Conservation (phyloP, 1,140 invertebrate genomes). For the Papilio aristodemus region DNA sequence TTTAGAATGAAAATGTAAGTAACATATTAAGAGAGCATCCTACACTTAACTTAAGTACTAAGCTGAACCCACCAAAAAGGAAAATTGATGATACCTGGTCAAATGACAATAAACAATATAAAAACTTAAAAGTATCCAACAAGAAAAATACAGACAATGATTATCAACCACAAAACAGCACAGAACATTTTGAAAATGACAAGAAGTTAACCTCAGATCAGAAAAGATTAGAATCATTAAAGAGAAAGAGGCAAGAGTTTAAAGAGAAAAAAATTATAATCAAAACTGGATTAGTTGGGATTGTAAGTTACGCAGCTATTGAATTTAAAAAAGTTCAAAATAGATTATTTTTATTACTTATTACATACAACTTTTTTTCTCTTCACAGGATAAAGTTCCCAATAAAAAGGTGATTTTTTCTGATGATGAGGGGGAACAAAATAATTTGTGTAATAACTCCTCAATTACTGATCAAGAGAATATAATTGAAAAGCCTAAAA, state of each 20-base stretch:
- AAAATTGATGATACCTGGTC: slow-evolving; percentile 41
- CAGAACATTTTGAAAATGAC: slow-evolving; percentile 44
- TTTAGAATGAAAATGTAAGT: slow-evolving; percentile 3
- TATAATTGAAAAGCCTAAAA: slow-evolving; percentile 29
- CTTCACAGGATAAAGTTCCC: slow-evolving; percentile 77
- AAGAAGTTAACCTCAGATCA: slow-evolving; percentile 77
- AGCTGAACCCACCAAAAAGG: slow-evolving; percentile 53
- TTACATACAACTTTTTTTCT: slow-evolving; percentile 49
- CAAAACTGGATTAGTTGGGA: slow-evolving; percentile 79
- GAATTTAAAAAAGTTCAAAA: background rate
- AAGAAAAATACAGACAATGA: slow-evolving; percentile 6
- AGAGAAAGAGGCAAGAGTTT: slow-evolving; percentile 80
- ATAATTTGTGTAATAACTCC: slow-evolving; percentile 31
- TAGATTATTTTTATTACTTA: slow-evolving; percentile 7
- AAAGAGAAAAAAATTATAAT: slow-evolving; percentile 81
- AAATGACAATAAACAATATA: slow-evolving; percentile 22
- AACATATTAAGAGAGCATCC: slow-evolving; percentile 33
- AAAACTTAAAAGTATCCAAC: slow-evolving; percentile 24
- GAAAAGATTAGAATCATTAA: slow-evolving; percentile 82
- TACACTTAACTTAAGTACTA: slow-evolving; percentile 42
- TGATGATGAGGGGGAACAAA: slow-evolving; percentile 63
- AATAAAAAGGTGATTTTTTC: slow-evolving; percentile 83
- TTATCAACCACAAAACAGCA: no score
- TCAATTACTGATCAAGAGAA: slow-evolving; percentile 24
- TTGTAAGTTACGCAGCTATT: slow-evolving; percentile 70